Evolutionary conservation across 2,888 invertebrate genomes (phyloP), one percentile per base, ranked within the genome.

Genomic region (Drosophila picticornis): DNA sequence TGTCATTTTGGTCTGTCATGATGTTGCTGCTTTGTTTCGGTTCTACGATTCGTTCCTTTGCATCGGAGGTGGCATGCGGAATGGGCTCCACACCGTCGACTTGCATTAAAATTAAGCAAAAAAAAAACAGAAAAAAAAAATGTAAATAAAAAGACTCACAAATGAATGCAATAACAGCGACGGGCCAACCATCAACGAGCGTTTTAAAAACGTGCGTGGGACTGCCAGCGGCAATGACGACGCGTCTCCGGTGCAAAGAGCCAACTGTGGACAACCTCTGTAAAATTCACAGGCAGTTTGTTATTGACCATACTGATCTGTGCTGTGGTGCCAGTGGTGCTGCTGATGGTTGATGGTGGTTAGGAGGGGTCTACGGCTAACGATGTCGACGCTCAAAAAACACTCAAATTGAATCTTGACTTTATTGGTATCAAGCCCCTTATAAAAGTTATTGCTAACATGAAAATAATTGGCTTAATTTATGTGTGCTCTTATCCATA

Each of bases 91-190:
- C 60, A 59, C 72, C 70, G 75, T 69, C 84, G 51, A 70, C 58
- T 59, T 72, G 76, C 72, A 79, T 84, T 72, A 69, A 74, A 87
- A 89, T 77, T 57, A 57, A 57, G 88, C 90, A 89, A 73, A 77
- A 75, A 71, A 72, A 80, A 84, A 85, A 84, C 70, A 83, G 72
- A 22, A 40, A 74, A 75, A 76, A 70, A 81, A 88, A 88, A 86
- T 75, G 84, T 80, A 86, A 86, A 88, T 88, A 84, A 77, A 46
- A 84, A 84, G 84, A 75, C 87, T 63, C 84, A 71, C 77, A 81
- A 83, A 83, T 83, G 88, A 84, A 88, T 84, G 88, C 85, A 81
- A 84, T 87, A 86, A 85, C 82, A 83, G 70, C 81, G 80, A 80
- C 71, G 57, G 60, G 72, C 59, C 51, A 27, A 51, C 62, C 61